Base-by-base conservation (phyloP, 2,888 invertebrate genomes). In the Limnephilus rhombicus region DNA sequence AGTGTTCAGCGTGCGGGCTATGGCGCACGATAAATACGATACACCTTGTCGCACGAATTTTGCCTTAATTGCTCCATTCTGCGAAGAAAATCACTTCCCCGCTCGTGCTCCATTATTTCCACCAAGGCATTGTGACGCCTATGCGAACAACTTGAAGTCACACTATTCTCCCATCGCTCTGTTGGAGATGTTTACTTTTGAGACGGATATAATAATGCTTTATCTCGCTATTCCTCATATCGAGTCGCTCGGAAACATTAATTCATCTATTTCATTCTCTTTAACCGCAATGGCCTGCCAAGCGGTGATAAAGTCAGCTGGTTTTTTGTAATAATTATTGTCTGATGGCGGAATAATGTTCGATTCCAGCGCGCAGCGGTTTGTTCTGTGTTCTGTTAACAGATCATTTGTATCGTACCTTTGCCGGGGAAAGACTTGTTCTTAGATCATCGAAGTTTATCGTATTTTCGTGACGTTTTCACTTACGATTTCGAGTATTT, bases 271-370 rank as follows among this genome's bases (percentile, higher is more conserved):
- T 82, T 89, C 80, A 80, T 89, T 80, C 91, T 89, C 89, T 85
- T 83, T 92, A 92, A 89, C 92, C 92, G 92, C 91, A 80, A 90
- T 91, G 91, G 92, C 45, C 89, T 89, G 82, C 92, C 90, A 91
- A 91, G 91, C 91, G 92, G 85, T 88, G 90, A 92, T 85, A 89
- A 87, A 91, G 89, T 88, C 92, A 88, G 91, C 68, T 45, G 90
- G 53, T 92, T 91, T 92, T 89, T 80, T 89, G 37, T 89, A 37
- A 68, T 88, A 34, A 89, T 89, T 89, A 80, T 89, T 68, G 89
- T 53, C 31, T 31, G 87, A 87, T 87, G 80, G 89, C 41, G 80
- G 89, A 80, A 81, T 80, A n/a, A 37, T 34, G 41, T 89, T 68
- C 24, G 81, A 37, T 80, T 89, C 89, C 89, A 80, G 53, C 53